Evolutionary conservation across 2,888 invertebrate genomes (phyloP), one percentile per base, ranked within the genome.

Genomic region (Mechanitis messenoides): DNA sequence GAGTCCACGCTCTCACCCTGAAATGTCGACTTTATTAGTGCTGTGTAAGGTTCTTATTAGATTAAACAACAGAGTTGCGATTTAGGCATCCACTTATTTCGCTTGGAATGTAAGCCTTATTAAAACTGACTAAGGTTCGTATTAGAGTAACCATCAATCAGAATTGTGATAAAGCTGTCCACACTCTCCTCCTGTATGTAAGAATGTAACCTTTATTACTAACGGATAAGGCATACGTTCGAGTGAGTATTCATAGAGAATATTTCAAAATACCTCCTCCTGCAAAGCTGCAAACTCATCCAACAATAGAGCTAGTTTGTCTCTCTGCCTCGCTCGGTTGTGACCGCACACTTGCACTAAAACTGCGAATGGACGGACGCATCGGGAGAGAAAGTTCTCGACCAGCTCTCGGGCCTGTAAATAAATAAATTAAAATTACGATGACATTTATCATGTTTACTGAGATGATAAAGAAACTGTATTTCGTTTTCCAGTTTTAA

Each of bases 271-370:
- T 20, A 96, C 97, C 92, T 98, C 97, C 76, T 97, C 97, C 84
- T 99, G 98, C 54, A 99, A 87, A 35, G 93, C 92, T 1, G 96
- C 95, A 77, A 99, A 95, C 72, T 98, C 98, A 76, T 97, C 97
- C 53, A 99, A 90, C 59, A 98, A 87, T 73, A 96, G 92, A 0
- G 96, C 97, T 61, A 98, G 90, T 86, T 97, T 98, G 81, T 99
- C 98, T 61, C 98, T 91, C 83, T 98, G 98, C 45, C 99, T 91
- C 3, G 99, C 98, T 69, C 98, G 92, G 85, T 99, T 99, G 82
- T 98, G 97, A 0, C 99, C 98, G 78, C 96, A 96, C 63, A 97
- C 93, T 75, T 96, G 96, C 63, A 98, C 91, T 61, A 98, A 90
- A 71, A 94, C 94, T 9, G 95, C 94, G 78, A 98, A 96, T 4